phyloP scores from a whole-genome alignment of 2,113 vertebrate genomes.

The Pseudonaja textilis region DNA sequence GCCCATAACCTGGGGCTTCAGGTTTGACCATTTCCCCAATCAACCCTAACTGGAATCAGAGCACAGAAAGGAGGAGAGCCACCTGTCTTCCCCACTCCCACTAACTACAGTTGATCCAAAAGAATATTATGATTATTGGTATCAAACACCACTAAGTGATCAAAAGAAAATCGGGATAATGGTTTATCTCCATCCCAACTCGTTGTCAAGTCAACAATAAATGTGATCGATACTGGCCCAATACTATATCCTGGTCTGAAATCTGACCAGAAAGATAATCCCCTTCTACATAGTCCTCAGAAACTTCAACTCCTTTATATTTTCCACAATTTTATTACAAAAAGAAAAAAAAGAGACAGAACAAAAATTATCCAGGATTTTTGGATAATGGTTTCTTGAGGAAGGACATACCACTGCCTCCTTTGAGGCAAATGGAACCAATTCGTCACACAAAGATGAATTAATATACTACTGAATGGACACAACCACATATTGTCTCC shows the following conservation, averaged over 20 bases:
- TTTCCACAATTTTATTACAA: not conserved
- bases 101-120: not conserved
- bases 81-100: not conserved
- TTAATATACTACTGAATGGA: not conserved
- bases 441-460: not conserved
- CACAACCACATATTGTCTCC: not conserved
- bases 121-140: not conserved
- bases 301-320: not conserved
- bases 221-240: not conserved
- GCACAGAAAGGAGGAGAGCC: not conserved
- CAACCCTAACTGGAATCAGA: not conserved
- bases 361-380: not conserved
- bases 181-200: not conserved
- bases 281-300: not conserved
- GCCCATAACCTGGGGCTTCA: not conserved
- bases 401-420: not conserved
- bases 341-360: not conserved
- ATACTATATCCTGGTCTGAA: not conserved
- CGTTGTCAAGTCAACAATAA: not conserved
- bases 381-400: not conserved
- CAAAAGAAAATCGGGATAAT: not conserved
- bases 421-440: not conserved
- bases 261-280: not conserved
- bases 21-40: not conserved
- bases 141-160: not conserved